Base-by-base conservation (phyloP, 2,113 vertebrate genomes). In the Pica pica region DNA sequence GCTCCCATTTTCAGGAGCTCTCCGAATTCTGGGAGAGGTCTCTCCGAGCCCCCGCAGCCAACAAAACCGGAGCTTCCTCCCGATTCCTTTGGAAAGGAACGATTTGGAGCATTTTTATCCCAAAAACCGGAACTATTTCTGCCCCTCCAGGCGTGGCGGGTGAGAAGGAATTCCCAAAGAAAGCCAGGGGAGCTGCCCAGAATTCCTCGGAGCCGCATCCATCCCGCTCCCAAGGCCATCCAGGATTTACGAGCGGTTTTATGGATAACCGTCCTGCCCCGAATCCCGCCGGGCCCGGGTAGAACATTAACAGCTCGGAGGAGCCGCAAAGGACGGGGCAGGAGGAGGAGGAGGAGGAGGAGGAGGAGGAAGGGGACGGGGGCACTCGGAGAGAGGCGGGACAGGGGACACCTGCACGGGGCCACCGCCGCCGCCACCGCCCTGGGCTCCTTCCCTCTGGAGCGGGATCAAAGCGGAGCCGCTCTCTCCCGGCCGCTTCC, bases 371-470 rank as follows among this genome's bases (percentile, higher is more conserved):
- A 17, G 2, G 46, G 26, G 47, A 14, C 0, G 26, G 70, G 28
- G 50, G 4, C 26, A 6, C 50, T 3, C 50, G 27, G 50, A 28
- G 50, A 16, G 50, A 27, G 60, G 33, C 13, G 57, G 1, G 42
- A 30, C 0, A 0, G 42, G 42, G 42, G 61, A 42, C 49, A 61
- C 22, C 1, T 0, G 1, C 3, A 6, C 2, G 0, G 86, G 39
- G 50, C 87, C 78, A 16, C 53, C 2, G 2, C 69, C 1, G 3
- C 49, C 5, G 10, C 18, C 2, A 2, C 69, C 1, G 3, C 49
- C 5, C 10, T 16, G 7, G 2, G 12, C 67, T 16, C 61, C 16
- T 46, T 61, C 81, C 42, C 53, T 37, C 26, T 1, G 5, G 33
- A 85, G 59, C 14, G 1, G 19, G 67, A 87, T 90, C 67, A 81